These are phyloP conservation scores for Rhinella marina DNA, from an alignment of 2,797 vertebrate genomes.

Conservation along the genomic window DNA sequence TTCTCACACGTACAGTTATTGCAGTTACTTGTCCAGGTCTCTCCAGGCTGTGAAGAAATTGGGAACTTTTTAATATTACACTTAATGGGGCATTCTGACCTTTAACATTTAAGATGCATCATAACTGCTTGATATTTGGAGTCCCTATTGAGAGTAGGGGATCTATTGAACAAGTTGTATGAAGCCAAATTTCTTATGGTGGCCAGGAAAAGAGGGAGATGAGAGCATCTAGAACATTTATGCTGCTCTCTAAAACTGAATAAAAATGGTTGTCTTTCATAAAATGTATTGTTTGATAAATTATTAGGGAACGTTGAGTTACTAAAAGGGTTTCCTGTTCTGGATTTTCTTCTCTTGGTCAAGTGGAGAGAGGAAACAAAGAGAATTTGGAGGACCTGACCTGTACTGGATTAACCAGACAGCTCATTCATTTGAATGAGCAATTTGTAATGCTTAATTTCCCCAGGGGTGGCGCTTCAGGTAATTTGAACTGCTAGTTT, in stretches of 20 bases:
- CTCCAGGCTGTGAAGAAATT: slow-evolving; percentile 67
- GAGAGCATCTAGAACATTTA: too few species aligned
- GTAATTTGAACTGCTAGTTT: too few species aligned
- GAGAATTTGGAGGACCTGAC: neutral
- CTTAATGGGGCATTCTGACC: neutral
- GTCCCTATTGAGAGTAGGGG: too few species aligned
- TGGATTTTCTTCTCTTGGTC: neutral
- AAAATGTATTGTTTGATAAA: neutral
- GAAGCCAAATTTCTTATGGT: too few species aligned
- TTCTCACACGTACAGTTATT: slow-evolving; percentile 74
- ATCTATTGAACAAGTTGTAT: too few species aligned
- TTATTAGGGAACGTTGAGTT: neutral
- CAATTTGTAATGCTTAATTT: neutral
- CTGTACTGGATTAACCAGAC: neutral
- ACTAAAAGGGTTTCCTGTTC: neutral
- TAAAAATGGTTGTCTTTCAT: neutral
- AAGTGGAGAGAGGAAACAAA: neutral
- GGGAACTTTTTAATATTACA: neutral
- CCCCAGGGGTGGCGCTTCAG: neutral
- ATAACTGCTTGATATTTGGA: neutral
- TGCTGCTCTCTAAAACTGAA: neutral
- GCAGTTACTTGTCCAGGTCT: slow-evolving; percentile 79
- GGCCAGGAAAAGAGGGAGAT: too few species aligned
- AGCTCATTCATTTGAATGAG: neutral
- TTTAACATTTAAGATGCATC: neutral